phyloP scores from a whole-genome alignment of 2,797 vertebrate genomes.

The Eremophila alpestris region DNA sequence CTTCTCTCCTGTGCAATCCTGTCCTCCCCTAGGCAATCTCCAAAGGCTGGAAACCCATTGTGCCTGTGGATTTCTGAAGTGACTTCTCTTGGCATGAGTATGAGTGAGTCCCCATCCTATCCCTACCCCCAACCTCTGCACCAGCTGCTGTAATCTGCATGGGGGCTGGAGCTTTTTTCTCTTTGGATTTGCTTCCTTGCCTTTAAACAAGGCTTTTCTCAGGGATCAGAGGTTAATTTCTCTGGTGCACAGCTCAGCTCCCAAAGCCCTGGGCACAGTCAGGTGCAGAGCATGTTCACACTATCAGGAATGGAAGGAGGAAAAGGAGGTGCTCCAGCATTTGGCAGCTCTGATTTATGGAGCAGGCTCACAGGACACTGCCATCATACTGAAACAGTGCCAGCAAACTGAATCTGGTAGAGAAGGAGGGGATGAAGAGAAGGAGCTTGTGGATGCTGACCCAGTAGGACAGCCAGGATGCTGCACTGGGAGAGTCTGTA shows the following conservation, averaged over 20 bases:
- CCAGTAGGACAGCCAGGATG: not conserved
- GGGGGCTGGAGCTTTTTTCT: not conserved
- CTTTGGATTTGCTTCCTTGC: not conserved
- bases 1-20: not conserved
- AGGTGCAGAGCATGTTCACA: not conserved
- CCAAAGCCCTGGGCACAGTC: not conserved
- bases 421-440: not conserved
- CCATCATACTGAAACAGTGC: not conserved
- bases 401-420: not conserved
- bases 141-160: not conserved
- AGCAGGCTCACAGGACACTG: not conserved
- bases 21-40: not conserved
- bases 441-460: not conserved
- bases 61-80: not conserved
- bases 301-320: not conserved
- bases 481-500: not conserved
- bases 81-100: not conserved
- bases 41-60: not conserved
- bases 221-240: slow-evolving; percentile 10
- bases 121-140: not conserved
- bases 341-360: not conserved
- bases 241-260: accelerated
- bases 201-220: not conserved
- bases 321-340: not conserved
- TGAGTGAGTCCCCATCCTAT: not conserved